Evolutionary conservation across 1,140 invertebrate genomes (phyloP), one percentile per base, ranked within the genome.

Genomic region (Halesus radiatus): DNA sequence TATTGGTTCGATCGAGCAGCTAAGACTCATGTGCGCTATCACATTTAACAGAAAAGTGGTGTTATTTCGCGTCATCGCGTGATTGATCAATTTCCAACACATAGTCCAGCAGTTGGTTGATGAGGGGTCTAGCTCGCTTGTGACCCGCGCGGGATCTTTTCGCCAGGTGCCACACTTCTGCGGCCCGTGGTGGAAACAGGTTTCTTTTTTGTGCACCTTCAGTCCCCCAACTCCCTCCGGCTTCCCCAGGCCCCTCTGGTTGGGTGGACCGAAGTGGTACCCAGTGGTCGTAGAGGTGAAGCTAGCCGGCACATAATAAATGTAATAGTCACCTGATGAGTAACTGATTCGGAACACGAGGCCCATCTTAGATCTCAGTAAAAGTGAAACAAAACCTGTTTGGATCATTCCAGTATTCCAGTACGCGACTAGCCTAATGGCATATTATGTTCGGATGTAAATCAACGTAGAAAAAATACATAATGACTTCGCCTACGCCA

Each of bases 401-500:
- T 37, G 6, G 26, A 7, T 66, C 26, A 66, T 66, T 66, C 26
- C 62, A 29, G 29, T 66, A 66, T 66, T 66, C 16, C 62, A 29
- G 29, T 66, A n/a, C 62, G 13, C n/a, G 29, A 29, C 60, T 64
- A 13, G 26, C 32, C 26, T 66, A 66, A 22, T 66, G 16, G 26
- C 62, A 66, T 29, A 66, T 37, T 15, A 66, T 29, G 26, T 29
- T 26, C 32, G 62, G 32, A 66, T 66, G n/a, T 66, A 45, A 66
- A 66, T 66, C 32, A n/a, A 23, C 62, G 0, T 7, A 8, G 62
- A 66, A 66, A 66, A 66, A 66, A 29, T 66, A 66, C 45, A 66
- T 66, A 66, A 66, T 66, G 29, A 32, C 62, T 66, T 66, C 62
- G 32, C 62, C 62, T 29, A 66, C 62, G 62, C 62, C 26, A n/a